Percentiles rank a stretch among this genome's conserved stretches.
Evolutionary conservation across 2,888 invertebrate species (phyloP).

Genomic region (Beris morrisii): DNA sequence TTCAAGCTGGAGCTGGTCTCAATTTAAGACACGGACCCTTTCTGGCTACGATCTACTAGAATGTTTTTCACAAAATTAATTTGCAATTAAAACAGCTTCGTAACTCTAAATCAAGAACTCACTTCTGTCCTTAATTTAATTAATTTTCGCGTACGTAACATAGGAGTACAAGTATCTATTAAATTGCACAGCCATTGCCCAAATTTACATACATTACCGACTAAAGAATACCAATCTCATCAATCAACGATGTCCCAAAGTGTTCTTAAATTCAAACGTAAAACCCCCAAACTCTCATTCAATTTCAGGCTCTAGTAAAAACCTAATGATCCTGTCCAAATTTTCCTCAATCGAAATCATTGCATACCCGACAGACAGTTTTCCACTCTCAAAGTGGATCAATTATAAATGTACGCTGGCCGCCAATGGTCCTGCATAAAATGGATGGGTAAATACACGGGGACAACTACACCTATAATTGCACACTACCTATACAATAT

Average conservation of each 20-base stretch:
- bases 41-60: no score
- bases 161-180: no score
- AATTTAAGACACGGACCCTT: no score
- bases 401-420: constrained; percentile 32
- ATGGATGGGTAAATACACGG: constrained; percentile 21
- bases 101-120: no score
- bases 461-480: constrained; percentile 5
- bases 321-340: constrained; percentile 34
- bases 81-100: no score
- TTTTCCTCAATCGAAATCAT: constrained; percentile 32
- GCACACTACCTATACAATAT: constrained; percentile 12
- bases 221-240: constrained; percentile 2
- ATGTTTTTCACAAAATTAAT: no score
- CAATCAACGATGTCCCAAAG: constrained; percentile 2
- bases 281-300: constrained; percentile 13
- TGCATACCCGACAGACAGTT: constrained; percentile 11
- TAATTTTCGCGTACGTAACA: no score
- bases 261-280: constrained; percentile 4
- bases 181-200: no score
- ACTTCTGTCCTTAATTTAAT: no score
- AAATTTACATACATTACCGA: no score
- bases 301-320: constrained; percentile 34
- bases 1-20: no score
- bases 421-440: constrained; percentile 26
- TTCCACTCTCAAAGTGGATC: constrained; percentile 32